A percentile compares a stretch with the other conserved stretches of the same genome.
phyloP scores from a whole-genome alignment of 2,888 invertebrate genomes.

The Odontomyia ornata region DNA sequence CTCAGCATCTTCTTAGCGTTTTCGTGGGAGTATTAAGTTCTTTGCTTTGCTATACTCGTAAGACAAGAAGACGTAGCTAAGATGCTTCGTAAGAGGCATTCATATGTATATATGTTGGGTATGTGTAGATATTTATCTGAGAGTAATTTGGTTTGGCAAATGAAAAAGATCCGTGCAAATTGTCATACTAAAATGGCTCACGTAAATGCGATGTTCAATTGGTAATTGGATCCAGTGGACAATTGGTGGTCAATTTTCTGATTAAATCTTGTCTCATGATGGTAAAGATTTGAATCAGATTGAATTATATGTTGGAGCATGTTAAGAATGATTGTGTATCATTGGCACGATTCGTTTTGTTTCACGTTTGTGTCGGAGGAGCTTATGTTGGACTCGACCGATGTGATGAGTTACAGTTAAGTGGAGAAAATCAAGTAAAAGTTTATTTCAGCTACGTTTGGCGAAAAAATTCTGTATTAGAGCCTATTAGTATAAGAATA shows the following conservation, averaged over 20 bases:
- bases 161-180: constrained; percentile 40
- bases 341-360: not conserved
- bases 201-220: constrained; percentile 44
- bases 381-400: too few species aligned
- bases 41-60: not conserved
- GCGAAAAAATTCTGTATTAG: too few species aligned
- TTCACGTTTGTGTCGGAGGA: too few species aligned
- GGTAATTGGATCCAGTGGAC: constrained; percentile 45
- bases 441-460: too few species aligned
- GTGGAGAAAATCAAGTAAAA: too few species aligned
- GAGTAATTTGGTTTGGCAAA: constrained; percentile 16
- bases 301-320: constrained; percentile 17
- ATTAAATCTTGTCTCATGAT: constrained; percentile 33
- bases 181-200: constrained; percentile 38
- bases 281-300: constrained; percentile 15
- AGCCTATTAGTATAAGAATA: too few species aligned
- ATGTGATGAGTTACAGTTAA: too few species aligned
- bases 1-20: constrained; percentile 36
- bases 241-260: constrained; percentile 46
- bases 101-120: not conserved
- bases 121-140: not conserved
- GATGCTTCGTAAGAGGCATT: not conserved
- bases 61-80: not conserved
- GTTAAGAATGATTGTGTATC: not conserved
- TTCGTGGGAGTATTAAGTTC: constrained; percentile 16